Conservation (phyloP, 2,888 invertebrate genomes). For the Torymus tubicola region DNA sequence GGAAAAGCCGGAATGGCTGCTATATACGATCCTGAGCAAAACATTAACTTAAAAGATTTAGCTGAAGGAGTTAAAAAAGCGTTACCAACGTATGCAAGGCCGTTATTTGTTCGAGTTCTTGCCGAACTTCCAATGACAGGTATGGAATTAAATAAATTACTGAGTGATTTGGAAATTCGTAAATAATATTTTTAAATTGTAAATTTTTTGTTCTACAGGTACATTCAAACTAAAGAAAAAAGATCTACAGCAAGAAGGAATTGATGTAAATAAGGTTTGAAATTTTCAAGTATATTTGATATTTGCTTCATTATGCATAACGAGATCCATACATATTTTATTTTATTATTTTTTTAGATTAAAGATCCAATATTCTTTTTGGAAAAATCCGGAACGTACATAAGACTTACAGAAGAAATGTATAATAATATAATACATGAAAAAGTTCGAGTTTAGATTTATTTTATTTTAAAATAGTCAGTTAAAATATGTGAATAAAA, state of each 20-base stretch:
- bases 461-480: conserved; percentile 52
- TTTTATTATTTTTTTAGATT: conserved; percentile 71
- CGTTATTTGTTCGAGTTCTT: conserved; percentile 90
- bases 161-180: no score
- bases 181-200: no score
- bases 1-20: conserved; percentile 97
- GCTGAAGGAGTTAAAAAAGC: conserved; percentile 83
- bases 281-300: conserved; percentile 78
- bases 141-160: conserved; percentile 56
- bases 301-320: background rate
- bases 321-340: background rate
- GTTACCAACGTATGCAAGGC: conserved; percentile 91
- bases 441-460: conserved; percentile 62
- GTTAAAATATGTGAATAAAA: conserved; percentile 5
- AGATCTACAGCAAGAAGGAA: conserved; percentile 90
- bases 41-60: conserved; percentile 80
- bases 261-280: conserved; percentile 83
- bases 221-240: conserved; percentile 96
- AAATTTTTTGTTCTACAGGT: conserved; percentile 75
- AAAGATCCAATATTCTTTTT: conserved; percentile 87
- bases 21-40: conserved; percentile 84
- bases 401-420: conserved; percentile 80
- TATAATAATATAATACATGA: conserved; percentile 79
- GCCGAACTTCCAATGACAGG: conserved; percentile 88
- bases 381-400: conserved; percentile 79